Evolutionary conservation across 2,888 invertebrate genomes (phyloP).

Genomic region (Ormia ochracea): DNA sequence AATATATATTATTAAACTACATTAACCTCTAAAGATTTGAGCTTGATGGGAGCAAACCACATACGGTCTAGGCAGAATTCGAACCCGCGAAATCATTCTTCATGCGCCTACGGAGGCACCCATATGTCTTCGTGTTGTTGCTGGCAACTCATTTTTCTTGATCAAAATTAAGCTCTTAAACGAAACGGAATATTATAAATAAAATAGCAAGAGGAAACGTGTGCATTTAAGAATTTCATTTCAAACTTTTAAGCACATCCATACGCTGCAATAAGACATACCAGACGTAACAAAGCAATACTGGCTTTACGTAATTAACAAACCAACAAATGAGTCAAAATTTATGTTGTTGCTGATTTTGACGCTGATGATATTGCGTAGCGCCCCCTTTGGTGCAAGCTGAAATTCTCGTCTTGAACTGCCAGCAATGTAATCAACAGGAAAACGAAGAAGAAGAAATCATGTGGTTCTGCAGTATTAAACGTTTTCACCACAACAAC

Average conservation of each 20-base stretch:
- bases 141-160: slow-evolving; percentile 23
- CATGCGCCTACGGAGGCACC: too few species aligned
- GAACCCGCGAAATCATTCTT: too few species aligned
- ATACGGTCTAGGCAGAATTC: too few species aligned
- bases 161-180: slow-evolving; percentile 23
- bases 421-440: background rate
- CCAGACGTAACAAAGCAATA: slow-evolving; percentile 20
- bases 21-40: too few species aligned
- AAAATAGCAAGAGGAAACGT: background rate
- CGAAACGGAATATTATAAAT: background rate
- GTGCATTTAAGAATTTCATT: slow-evolving; percentile 8
- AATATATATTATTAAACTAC: too few species aligned
- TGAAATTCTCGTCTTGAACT: slow-evolving; percentile 8
- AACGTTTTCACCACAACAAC: slow-evolving; percentile 52
- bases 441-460: background rate
- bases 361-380: slow-evolving; percentile 66
- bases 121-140: background rate
- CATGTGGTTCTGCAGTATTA: slow-evolving; percentile 43
- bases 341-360: slow-evolving; percentile 74
- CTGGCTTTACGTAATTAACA: slow-evolving; percentile 62
- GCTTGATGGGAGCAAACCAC: too few species aligned
- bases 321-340: slow-evolving; percentile 70
- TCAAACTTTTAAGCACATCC: background rate
- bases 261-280: background rate
- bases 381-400: slow-evolving; percentile 58